Evolutionary conservation across 2,888 invertebrate species (phyloP).

Genomic region (Neelides folsomi): DNA sequence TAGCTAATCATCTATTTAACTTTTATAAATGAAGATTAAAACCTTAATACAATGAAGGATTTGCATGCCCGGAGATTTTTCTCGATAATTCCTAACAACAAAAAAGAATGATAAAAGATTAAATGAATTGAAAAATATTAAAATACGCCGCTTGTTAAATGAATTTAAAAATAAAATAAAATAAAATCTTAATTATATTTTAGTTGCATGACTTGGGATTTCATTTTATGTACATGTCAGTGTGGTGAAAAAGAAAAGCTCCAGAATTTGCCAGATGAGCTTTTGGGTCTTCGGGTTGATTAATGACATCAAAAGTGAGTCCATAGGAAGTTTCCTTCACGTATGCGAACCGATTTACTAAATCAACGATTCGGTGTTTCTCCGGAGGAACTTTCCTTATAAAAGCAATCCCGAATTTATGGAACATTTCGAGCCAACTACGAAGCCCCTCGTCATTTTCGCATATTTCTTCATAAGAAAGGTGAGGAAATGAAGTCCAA

Average conservation of each 20-base stretch:
- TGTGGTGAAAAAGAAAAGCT: conserved; percentile 35
- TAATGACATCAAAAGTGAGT: conserved; percentile 35
- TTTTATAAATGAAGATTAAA: too few relatives aligned
- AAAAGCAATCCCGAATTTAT: neutral
- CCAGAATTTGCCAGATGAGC: conserved; percentile 35
- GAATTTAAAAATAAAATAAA: too few relatives aligned
- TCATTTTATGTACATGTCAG: conserved; percentile 34
- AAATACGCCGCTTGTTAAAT: too few relatives aligned
- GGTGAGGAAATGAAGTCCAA: conserved; percentile 33
- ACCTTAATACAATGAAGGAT: conserved; percentile 36
- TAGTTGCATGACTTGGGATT: too few relatives aligned
- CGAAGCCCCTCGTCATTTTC: conserved; percentile 32
- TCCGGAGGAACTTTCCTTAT: neutral
- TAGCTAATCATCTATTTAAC: too few relatives aligned
- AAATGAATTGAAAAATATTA: too few relatives aligned
- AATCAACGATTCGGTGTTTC: conserved; percentile 34
- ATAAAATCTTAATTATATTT: too few relatives aligned
- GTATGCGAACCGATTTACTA: conserved; percentile 36
- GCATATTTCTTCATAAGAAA: conserved; percentile 34
- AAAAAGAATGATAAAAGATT: too few relatives aligned
- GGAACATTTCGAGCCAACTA: conserved; percentile 20
- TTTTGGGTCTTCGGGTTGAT: conserved; percentile 34
- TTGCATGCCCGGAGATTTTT: conserved; percentile 37
- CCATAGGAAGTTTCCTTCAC: conserved; percentile 37
- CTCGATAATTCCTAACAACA: conserved; percentile 33